A percentile compares a stretch with the other conserved stretches of the same genome.
These are phyloP conservation scores for Lucinisca nassula DNA, from an alignment of 2,888 invertebrate genomes.

Conservation along the genomic window DNA sequence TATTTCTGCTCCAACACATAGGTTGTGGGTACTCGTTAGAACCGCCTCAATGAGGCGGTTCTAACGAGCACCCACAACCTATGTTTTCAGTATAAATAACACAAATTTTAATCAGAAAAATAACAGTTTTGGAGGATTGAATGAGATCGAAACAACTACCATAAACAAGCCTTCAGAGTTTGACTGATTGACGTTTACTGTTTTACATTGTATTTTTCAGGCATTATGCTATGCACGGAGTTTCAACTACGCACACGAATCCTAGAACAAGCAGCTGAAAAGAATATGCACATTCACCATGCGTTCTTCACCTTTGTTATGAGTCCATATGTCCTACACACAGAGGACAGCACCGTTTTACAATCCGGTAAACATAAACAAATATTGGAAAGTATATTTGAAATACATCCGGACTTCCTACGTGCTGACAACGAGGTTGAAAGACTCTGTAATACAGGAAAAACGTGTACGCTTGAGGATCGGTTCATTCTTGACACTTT, in stretches of 20 bases:
- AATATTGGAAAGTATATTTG: slow-evolving; percentile 33
- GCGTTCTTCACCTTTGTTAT: slow-evolving; percentile 58
- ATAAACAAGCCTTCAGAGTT: too few species aligned
- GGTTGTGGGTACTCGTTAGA: too few species aligned
- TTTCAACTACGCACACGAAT: slow-evolving; percentile 18
- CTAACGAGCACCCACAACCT: too few species aligned
- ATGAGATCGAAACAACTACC: too few species aligned
- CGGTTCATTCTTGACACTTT: slow-evolving; percentile 22
- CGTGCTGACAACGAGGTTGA: not conserved
- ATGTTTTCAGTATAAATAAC: too few species aligned
- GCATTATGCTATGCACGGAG: not conserved
- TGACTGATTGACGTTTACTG: too few species aligned
- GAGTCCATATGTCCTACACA: slow-evolving; percentile 31
- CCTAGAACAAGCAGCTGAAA: slow-evolving; percentile 39
- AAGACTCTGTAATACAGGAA: not conserved
- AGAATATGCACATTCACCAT: slow-evolving; percentile 35
- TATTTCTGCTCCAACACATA: too few species aligned
- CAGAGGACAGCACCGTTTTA: not conserved
- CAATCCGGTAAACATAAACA: not conserved
- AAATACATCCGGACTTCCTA: slow-evolving; percentile 32
- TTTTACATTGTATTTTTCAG: too few species aligned
- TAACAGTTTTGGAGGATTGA: too few species aligned
- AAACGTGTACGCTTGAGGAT: not conserved
- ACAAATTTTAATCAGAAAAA: too few species aligned
- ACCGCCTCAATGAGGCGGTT: too few species aligned